Evolutionary conservation across 1,140 invertebrate species (phyloP).

Genomic region (Drosophila obscura): DNA sequence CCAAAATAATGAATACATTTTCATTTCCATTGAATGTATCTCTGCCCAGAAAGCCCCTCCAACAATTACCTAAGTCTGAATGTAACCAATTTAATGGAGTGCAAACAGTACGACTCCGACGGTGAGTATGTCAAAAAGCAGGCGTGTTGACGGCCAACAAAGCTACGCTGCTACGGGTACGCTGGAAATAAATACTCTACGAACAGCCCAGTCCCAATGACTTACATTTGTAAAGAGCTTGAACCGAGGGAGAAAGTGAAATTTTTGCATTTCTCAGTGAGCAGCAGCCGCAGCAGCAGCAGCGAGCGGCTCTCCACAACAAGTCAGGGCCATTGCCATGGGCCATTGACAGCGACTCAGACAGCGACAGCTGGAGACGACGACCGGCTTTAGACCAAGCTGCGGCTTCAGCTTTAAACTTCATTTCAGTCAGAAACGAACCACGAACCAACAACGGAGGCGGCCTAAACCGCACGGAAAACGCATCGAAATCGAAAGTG

Average conservation of each 20-base stretch:
- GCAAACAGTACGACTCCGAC: slow-evolving; percentile 22
- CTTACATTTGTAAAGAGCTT: slow-evolving; percentile 66
- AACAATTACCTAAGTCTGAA: slow-evolving; percentile 34
- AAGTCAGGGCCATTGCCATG: slow-evolving; percentile 45
- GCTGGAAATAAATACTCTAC: slow-evolving; percentile 21
- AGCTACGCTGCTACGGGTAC: slow-evolving; percentile 27
- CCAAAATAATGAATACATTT: slow-evolving; percentile 15
- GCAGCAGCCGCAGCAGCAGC: slow-evolving; percentile 32
- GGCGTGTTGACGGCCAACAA: slow-evolving; percentile 46
- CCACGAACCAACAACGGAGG: slow-evolving; percentile 25
- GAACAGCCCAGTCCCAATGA: slow-evolving; percentile 66
- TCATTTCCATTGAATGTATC: slow-evolving; percentile 12
- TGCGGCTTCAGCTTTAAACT: slow-evolving; percentile 17
- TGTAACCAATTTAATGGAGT: slow-evolving; percentile 27
- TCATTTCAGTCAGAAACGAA: slow-evolving; percentile 29
- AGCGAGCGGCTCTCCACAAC: slow-evolving; percentile 14
- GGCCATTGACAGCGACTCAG: slow-evolving; percentile 31
- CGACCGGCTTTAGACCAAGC: slow-evolving; percentile 19
- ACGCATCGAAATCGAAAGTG: slow-evolving; percentile 65
- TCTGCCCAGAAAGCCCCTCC: background rate
- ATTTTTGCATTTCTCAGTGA: slow-evolving; percentile 74
- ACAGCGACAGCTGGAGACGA: slow-evolving; percentile 26
- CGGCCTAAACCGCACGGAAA: slow-evolving; percentile 33
- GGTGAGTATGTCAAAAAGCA: background rate
- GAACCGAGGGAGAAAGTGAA: slow-evolving; percentile 80